phyloP scores from a whole-genome alignment of 1,140 invertebrate species.

The Cydia splendana region DNA sequence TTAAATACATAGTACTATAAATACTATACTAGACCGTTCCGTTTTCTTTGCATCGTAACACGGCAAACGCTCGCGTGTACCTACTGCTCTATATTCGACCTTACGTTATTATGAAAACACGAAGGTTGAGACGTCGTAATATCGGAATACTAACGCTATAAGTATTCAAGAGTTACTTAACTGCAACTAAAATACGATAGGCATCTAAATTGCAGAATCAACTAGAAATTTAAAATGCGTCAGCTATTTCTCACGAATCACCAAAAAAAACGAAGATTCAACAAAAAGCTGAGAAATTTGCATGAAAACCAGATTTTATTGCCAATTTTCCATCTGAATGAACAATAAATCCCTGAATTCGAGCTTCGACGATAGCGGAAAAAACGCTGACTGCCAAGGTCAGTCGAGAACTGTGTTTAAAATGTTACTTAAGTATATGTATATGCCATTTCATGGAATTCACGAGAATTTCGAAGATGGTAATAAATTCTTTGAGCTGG shows the following conservation, averaged over 20 bases:
- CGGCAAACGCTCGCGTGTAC: background rate
- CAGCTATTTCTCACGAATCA: background rate
- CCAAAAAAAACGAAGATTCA: background rate
- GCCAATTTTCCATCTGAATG: conserved; percentile 3
- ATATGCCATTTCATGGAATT: background rate
- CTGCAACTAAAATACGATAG: background rate
- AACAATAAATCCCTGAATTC: background rate
- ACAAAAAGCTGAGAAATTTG: background rate
- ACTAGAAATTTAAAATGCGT: background rate
- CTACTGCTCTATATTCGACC: conserved; percentile 2
- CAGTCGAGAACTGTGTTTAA: background rate
- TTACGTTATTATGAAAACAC: background rate
- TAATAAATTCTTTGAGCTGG: background rate
- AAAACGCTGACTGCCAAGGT: conserved; percentile 12
- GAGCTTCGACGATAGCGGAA: background rate
- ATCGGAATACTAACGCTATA: background rate
- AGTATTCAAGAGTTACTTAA: background rate
- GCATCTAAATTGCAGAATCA: background rate
- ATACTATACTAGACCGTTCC: no score
- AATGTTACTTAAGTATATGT: background rate
- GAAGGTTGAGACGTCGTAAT: conserved; percentile 33
- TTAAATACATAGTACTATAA: no score
- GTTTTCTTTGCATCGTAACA: no score
- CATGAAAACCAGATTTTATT: background rate
- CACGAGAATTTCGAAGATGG: background rate